Base-by-base conservation (phyloP, 2,888 invertebrate genomes). In the Apamea monoglypha region DNA sequence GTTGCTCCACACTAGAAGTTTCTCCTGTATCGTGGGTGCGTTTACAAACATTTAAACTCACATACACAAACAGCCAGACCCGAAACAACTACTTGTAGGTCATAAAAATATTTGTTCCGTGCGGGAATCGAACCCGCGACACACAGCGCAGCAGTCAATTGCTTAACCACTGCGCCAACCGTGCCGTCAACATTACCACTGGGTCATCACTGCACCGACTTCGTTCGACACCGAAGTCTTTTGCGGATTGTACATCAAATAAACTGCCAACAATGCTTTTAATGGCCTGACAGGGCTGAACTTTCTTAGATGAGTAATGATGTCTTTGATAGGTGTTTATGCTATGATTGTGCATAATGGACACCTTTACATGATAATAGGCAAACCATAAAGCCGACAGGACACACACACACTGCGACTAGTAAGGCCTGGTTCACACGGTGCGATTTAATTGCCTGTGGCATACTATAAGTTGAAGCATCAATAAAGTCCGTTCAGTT, bases 221-320 rank as follows among this genome's bases (percentile, higher is more conserved):
- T 25, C 8, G 53, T 56, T 56, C 56, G 25, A 56, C 8, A 56
- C 25, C 25, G 25, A 12, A 1, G 12, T 18, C 2, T 73, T 56
- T 14, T 32, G 50, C 16, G 1, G 8, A 40, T 64, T 50, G 25
- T 66, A 59, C 59, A 32, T 76, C 2, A 47, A 63, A 63, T 50
- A 40, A 40, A 70, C 40, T 6, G 67, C 59, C 66, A 64, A 81
- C 78, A 84, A 88, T 71, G 50, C 69, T 59, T 70, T 53, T 76
- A 73, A 76, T 73, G 44, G 40, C 2, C 50, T 68, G 76, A 50
- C 74, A 74, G 18, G 61, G 8, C 59, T 29, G 21, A n/a, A 82
- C 84, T 81, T 80, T 84, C 84, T 68, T 70, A 12, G 5, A 70
- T 79, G 84, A 86, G 10, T 86, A 66, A 86, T 79, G 66, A 56